Conservation (phyloP, 2,888 invertebrate species). For the Parapristionchus giblindavisi region DNA sequence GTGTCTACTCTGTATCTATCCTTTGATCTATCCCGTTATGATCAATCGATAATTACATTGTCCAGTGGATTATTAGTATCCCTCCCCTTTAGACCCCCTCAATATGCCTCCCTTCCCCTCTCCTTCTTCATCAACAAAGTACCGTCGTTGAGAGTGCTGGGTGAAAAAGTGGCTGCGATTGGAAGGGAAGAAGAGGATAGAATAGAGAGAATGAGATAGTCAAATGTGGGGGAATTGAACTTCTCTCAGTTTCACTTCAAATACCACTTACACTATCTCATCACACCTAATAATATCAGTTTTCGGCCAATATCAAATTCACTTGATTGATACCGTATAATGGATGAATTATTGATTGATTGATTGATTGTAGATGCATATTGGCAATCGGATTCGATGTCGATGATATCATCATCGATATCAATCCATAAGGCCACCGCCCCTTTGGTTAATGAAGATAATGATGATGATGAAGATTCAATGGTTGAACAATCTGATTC, state of each 20-base stretch:
- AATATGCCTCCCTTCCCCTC: too few species aligned
- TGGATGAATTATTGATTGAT: neutral
- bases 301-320: too few species aligned
- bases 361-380: constrained; percentile 12
- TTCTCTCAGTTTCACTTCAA: neutral
- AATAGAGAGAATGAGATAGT: too few species aligned
- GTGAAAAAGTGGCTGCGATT: constrained; percentile 20
- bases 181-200: constrained; percentile 1
- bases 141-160: too few species aligned
- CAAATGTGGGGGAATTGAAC: neutral
- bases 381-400: constrained; percentile 30
- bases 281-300: too few species aligned
- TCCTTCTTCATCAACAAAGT: too few species aligned
- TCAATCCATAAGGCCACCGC: constrained; percentile 12
- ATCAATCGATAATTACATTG: too few species aligned
- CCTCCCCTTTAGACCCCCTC: too few species aligned
- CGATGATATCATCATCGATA: constrained; percentile 4
- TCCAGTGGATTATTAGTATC: too few species aligned
- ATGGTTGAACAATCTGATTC: constrained; percentile 22
- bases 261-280: constrained; percentile 2
- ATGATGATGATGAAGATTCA: constrained; percentile 28
- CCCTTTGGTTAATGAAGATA: constrained; percentile 4
- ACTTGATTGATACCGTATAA: neutral
- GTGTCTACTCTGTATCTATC: too few species aligned
- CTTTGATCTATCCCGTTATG: too few species aligned